Conservation (phyloP, 2,888 invertebrate genomes). For the Nomada flava region DNA sequence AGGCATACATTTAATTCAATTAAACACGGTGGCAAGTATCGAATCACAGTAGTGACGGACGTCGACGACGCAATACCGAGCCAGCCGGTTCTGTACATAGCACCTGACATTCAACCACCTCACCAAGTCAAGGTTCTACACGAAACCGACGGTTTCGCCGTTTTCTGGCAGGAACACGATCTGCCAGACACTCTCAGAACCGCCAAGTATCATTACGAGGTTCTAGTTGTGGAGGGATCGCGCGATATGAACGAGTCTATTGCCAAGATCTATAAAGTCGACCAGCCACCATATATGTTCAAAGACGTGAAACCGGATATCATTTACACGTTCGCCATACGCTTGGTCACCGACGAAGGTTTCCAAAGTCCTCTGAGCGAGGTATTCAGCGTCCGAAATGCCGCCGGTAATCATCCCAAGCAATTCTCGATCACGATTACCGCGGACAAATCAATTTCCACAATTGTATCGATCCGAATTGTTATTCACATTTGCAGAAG, state of each 20-base stretch:
- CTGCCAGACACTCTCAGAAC: slow-evolving; percentile 77
- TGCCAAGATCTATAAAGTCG: slow-evolving; percentile 83
- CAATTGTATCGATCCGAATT: not conserved
- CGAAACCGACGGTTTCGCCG: slow-evolving; percentile 87
- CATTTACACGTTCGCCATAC: slow-evolving; percentile 88
- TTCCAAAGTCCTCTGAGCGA: slow-evolving; percentile 88
- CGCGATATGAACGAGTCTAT: slow-evolving; percentile 84
- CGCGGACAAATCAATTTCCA: not conserved
- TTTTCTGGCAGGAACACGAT: slow-evolving; percentile 88
- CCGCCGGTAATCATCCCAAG: slow-evolving; percentile 76
- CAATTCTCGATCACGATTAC: not conserved
- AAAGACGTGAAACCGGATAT: slow-evolving; percentile 85
- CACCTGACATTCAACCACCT: slow-evolving; percentile 87
- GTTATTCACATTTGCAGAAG: slow-evolving; percentile 18
- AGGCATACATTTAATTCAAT: slow-evolving; percentile 86
- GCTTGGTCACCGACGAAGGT: slow-evolving; percentile 87
- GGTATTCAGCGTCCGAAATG: slow-evolving; percentile 83
- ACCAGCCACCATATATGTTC: slow-evolving; percentile 86
- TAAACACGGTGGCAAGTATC: slow-evolving; percentile 86
- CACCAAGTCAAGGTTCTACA: slow-evolving; percentile 87
- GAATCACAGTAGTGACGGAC: slow-evolving; percentile 85
- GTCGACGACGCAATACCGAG: slow-evolving; percentile 84
- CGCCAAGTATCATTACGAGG: slow-evolving; percentile 86
- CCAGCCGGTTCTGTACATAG: slow-evolving; percentile 85
- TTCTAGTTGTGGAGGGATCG: slow-evolving; percentile 87